phyloP scores from a whole-genome alignment of 1,140 invertebrate genomes.

The Uloborus diversus region DNA sequence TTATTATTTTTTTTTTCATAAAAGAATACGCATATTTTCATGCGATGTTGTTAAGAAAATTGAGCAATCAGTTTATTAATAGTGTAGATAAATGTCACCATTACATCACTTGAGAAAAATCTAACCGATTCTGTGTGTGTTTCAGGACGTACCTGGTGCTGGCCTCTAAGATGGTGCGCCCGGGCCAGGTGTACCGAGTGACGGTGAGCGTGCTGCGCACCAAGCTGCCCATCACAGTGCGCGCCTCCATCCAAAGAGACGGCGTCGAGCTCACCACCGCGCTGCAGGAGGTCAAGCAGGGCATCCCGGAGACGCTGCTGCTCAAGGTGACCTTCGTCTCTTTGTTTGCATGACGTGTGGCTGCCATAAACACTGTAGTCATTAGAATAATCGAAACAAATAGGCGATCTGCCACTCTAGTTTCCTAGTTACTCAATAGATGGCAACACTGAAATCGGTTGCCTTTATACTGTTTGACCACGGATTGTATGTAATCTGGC shows the following conservation, averaged over 20 bases:
- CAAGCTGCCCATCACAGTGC: constrained; percentile 77
- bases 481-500: no score
- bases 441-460: no score
- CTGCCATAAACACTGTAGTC: no score
- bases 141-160: constrained; percentile 85
- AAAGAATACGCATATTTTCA: not conserved
- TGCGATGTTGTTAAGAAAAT: not conserved
- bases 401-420: no score
- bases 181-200: constrained; percentile 85
- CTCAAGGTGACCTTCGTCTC: constrained; percentile 65
- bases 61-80: no score
- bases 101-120: not conserved
- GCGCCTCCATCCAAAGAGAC: constrained; percentile 84
- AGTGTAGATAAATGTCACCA: not conserved
- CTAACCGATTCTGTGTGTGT: not conserved
- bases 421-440: no score
- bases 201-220: constrained; percentile 80
- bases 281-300: constrained; percentile 78
- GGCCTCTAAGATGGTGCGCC: constrained; percentile 83
- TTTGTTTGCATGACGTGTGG: no score
- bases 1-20: no score
- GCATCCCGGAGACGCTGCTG: constrained; percentile 83
- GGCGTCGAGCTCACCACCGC: constrained; percentile 86
- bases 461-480: no score
- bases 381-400: no score